Evolutionary conservation across 1,140 invertebrate genomes (phyloP).

Genomic region (Hyles vespertilio): DNA sequence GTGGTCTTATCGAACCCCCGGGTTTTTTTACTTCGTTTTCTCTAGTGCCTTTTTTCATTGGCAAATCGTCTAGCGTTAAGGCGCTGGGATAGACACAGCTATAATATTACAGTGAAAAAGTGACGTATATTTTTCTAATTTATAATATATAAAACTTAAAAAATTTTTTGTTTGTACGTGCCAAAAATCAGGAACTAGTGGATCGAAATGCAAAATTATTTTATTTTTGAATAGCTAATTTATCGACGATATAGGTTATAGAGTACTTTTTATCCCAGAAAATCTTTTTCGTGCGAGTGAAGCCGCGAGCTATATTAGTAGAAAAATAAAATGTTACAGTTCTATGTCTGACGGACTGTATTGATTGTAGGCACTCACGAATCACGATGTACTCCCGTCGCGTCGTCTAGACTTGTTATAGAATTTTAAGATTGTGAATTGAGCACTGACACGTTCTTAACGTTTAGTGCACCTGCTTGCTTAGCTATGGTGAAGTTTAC

Average conservation of each 20-base stretch:
- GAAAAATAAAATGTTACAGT: too few species aligned
- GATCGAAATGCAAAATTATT: not conserved
- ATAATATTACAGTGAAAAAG: not conserved
- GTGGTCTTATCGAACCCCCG: slow-evolving; percentile 65
- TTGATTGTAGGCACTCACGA: too few species aligned
- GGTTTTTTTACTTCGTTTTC: slow-evolving; percentile 48
- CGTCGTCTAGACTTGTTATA: slow-evolving; percentile 16
- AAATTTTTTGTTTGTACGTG: not conserved
- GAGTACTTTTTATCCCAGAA: too few species aligned
- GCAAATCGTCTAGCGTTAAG: slow-evolving; percentile 66
- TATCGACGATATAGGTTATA: too few species aligned
- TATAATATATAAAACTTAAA: not conserved
- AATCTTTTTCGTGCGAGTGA: too few species aligned
- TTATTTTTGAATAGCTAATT: too few species aligned
- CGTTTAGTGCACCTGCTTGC: slow-evolving; percentile 20
- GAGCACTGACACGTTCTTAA: slow-evolving; percentile 12
- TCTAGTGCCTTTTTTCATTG: slow-evolving; percentile 60
- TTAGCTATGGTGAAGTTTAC: slow-evolving; percentile 16
- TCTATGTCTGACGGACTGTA: too few species aligned
- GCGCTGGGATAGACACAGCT: slow-evolving; percentile 35
- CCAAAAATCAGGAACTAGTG: not conserved
- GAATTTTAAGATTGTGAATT: slow-evolving; percentile 18
- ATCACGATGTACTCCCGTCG: too few species aligned
- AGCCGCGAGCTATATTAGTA: too few species aligned
- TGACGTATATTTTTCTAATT: too few species aligned